Evolutionary conservation across 2,113 vertebrate genomes (phyloP).

Genomic region (Alosa alosa): DNA sequence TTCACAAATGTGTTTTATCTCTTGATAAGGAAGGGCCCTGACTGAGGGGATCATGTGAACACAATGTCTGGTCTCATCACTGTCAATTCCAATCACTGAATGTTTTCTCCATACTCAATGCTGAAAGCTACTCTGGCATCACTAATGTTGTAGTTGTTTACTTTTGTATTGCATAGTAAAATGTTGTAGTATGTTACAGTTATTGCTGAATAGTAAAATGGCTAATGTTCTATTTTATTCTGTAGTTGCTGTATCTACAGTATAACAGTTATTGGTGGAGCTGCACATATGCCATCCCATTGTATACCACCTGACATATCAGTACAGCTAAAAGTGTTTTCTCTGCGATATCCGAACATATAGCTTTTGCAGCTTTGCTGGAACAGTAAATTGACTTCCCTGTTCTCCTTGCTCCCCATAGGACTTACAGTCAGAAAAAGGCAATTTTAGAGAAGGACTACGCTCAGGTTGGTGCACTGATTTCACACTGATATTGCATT

Average conservation of each 20-base stretch:
- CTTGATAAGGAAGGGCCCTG: no score
- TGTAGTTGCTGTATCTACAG: neutral
- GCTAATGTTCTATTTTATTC: neutral
- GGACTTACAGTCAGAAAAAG: conserved; percentile 72
- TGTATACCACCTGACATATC: neutral
- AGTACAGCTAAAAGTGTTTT: no score
- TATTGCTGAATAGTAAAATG: neutral
- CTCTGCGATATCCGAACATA: no score
- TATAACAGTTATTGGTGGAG: neutral
- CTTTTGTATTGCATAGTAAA: neutral
- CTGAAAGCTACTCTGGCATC: neutral
- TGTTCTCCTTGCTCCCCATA: conserved; percentile 33
- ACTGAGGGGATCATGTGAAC: no score
- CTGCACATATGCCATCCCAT: neutral
- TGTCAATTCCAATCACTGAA: neutral
- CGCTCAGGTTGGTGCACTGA: conserved; percentile 63
- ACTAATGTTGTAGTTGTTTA: neutral
- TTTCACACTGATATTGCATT: neutral
- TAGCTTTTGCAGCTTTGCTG: neutral
- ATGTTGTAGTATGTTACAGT: no score
- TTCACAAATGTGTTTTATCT: no score
- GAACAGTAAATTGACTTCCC: neutral
- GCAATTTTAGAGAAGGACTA: conserved; percentile 71
- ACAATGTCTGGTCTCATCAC: neutral
- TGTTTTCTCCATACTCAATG: neutral